Base-by-base conservation (phyloP, 2,113 vertebrate genomes). In the Halichoeres trimaculatus region DNA sequence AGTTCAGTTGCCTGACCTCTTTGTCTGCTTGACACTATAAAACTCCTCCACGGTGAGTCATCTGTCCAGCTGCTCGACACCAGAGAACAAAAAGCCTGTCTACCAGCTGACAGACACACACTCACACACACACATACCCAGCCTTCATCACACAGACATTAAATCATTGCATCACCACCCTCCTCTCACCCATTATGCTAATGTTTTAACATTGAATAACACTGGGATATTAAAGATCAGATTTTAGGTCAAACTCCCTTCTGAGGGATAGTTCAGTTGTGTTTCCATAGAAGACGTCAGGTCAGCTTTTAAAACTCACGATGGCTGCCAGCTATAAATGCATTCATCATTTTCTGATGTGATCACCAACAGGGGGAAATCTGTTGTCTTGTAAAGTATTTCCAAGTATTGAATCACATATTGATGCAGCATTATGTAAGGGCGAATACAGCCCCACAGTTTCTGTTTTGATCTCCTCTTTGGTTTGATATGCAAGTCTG, bases 51-150 rank as follows among this genome's bases (percentile, higher is more conserved):
- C 41, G 61, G 53, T 86, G 86, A 87, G 55, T 85, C 88, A 89
- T 90, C 76, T 88, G 81, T 76, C 80, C 88, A 90, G 88, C 84
- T 88, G 86, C 78, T 76, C 60, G 36, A 63, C 53, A 34, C 63
- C 51, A 75, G 34, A 62, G 53, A 78, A 65, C 78, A 88, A 72
- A 86, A 83, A 62, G 22, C 74, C 79, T 76, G 62, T 86, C 81
- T 84, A 57, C 75, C 84, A 86, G 76, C 78, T 84, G 86, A 85
- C 70, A 88, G 86, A 57, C 43, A 22, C 55, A 52, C 23, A 20
- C 16, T 13, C 54, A 17, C 54, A 20, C 65, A 17, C 63, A 36
- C n/a, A 24, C 64, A 26, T 20, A 17, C 53, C 34, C n/a, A 8
- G 22, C 52, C 36, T 35, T 48, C 3, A 24, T 38, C 54, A 58